phyloP scores from a whole-genome alignment of 2,113 vertebrate genomes.

The Phodopus roborovskii region DNA sequence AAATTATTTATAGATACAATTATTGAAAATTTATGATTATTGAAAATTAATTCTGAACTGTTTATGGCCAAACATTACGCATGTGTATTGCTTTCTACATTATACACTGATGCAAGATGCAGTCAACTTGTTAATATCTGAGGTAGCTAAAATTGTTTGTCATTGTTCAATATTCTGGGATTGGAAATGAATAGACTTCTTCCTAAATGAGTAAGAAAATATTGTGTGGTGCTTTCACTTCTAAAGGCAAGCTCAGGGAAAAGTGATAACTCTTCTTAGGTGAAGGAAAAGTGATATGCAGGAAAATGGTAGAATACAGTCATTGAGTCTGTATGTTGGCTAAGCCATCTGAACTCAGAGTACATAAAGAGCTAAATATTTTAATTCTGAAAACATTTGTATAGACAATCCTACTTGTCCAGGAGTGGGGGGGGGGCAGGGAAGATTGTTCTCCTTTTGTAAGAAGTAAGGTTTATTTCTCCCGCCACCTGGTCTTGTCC shows the following conservation, averaged over 20 bases:
- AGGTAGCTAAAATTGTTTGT: conserved; percentile 31
- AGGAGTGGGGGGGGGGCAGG: too few species aligned
- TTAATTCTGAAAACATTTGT: not conserved
- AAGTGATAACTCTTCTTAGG: not conserved
- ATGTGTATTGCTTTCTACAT: not conserved
- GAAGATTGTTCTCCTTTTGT: too few species aligned
- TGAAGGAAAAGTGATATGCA: conserved; percentile 18
- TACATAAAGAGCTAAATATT: not conserved
- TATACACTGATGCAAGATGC: not conserved
- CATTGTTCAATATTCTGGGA: not conserved
- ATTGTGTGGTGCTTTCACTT: conserved; percentile 8
- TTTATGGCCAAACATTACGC: not conserved
- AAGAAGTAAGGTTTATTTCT: too few species aligned
- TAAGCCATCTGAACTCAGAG: not conserved
- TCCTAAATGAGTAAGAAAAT: conserved; percentile 25
- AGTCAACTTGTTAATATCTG: not conserved
- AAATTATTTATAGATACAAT: not conserved
- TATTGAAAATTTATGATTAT: conserved; percentile 27
- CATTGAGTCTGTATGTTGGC: not conserved
- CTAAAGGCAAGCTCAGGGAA: not conserved
- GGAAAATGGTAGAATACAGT: not conserved
- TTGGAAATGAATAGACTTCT: conserved; percentile 27
- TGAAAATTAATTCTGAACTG: conserved; percentile 42
- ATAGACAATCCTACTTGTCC: not conserved
- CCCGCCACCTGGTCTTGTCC: too few species aligned